phyloP scores from a whole-genome alignment of 2,797 vertebrate genomes.

The Myotis vivesi region DNA sequence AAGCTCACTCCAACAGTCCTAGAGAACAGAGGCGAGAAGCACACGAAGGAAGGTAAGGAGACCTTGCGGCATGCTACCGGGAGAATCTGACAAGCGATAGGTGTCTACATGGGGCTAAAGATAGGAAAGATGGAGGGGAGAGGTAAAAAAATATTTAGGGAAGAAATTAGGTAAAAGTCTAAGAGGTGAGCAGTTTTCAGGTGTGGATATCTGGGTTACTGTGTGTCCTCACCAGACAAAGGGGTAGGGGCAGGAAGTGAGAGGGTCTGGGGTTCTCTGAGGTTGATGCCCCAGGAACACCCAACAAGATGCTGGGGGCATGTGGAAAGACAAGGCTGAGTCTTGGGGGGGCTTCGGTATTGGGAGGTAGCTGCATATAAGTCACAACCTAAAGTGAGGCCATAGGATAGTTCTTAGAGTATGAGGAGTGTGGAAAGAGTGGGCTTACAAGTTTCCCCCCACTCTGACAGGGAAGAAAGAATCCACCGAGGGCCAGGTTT shows the following conservation, averaged over 20 bases:
- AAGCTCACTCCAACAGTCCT: neutral
- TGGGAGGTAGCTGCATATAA: neutral
- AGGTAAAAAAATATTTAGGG: neutral
- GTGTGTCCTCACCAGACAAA: neutral
- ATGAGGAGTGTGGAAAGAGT: neutral
- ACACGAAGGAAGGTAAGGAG: neutral
- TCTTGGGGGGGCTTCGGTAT: neutral
- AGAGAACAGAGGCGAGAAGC: neutral
- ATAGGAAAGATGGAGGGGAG: neutral
- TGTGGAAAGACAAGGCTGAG: neutral
- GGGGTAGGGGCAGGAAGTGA: accelerated
- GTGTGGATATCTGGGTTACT: neutral
- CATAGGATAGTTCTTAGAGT: neutral
- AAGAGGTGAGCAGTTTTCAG: neutral
- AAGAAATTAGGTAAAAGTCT: neutral
- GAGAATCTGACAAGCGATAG: neutral
- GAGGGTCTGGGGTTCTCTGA: neutral
- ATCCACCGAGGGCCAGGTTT: neutral
- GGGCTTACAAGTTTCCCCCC: neutral
- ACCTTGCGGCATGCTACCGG: neutral
- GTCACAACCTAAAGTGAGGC: neutral
- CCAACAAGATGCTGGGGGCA: neutral
- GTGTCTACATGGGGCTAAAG: neutral
- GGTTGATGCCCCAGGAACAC: neutral
- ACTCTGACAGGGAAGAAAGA: neutral